Evolutionary conservation across 2,113 vertebrate genomes (phyloP).

Genomic region (Xyrauchen texanus): DNA sequence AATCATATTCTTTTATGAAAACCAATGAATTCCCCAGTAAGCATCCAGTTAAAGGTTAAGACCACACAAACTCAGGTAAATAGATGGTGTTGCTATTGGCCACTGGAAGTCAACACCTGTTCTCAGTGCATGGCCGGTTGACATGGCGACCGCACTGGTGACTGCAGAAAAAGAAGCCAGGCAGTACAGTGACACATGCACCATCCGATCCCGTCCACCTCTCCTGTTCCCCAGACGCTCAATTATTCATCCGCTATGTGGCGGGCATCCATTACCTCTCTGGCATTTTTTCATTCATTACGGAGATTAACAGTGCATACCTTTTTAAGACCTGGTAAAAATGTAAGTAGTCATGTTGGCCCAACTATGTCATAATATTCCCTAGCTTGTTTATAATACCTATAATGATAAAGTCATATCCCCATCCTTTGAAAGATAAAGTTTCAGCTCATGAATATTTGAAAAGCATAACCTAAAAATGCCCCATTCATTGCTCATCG

Average conservation of each 20-base stretch:
- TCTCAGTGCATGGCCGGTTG: constrained; percentile 6
- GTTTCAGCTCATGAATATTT: constrained; percentile 52
- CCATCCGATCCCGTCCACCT: constrained; percentile 83
- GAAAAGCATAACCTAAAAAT: constrained; percentile 43
- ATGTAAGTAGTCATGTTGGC: not conserved
- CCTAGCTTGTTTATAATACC: constrained; percentile 15
- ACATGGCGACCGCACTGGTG: constrained; percentile 5
- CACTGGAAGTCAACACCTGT: not conserved
- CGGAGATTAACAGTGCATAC: constrained; percentile 84
- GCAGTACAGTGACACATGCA: constrained; percentile 72
- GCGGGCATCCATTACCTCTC: constrained; percentile 93
- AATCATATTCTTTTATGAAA: too few species aligned
- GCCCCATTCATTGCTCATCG: constrained; percentile 43
- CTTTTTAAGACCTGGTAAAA: constrained; percentile 43
- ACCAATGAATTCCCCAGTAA: too few species aligned
- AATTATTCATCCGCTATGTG: constrained; percentile 91
- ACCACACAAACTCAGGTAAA: too few species aligned
- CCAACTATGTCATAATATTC: constrained; percentile 23
- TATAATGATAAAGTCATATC: constrained; percentile 21
- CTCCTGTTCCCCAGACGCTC: constrained; percentile 89
- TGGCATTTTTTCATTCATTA: constrained; percentile 93
- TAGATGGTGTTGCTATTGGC: not conserved
- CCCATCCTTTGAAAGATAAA: constrained; percentile 21
- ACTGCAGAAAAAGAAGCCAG: constrained; percentile 62
- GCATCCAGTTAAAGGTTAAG: too few species aligned